A percentile compares a stretch with the other conserved stretches of the same genome.
Evolutionary conservation across 1,140 invertebrate genomes (phyloP).

Genomic region (Trypoxylus dichotomus): DNA sequence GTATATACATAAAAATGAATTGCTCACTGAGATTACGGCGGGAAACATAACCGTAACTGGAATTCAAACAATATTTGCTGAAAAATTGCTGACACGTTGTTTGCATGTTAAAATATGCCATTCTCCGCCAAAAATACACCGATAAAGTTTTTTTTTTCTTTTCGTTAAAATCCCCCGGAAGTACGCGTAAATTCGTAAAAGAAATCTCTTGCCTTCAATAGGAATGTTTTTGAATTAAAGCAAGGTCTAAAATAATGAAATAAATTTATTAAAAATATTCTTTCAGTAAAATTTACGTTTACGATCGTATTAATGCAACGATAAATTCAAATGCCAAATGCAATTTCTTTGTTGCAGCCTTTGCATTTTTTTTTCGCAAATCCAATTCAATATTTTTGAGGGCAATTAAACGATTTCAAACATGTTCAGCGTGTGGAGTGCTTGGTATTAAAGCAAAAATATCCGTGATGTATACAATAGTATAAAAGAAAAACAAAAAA

Average conservation of each 20-base stretch:
- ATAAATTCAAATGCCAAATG: not conserved
- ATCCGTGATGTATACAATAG: not conserved
- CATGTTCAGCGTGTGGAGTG: not conserved
- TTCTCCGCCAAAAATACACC: not conserved
- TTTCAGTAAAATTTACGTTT: too few species aligned
- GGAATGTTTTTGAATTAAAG: too few species aligned
- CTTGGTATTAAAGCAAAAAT: not conserved
- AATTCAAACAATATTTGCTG: conserved; percentile 14
- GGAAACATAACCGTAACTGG: conserved; percentile 18
- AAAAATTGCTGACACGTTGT: conserved; percentile 11
- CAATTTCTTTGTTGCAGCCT: not conserved
- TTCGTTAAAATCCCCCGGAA: too few species aligned
- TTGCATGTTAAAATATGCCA: not conserved
- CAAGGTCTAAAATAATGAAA: too few species aligned
- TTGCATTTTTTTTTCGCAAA: not conserved
- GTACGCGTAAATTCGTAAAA: too few species aligned
- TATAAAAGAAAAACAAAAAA: not conserved
- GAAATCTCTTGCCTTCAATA: too few species aligned
- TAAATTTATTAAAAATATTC: too few species aligned
- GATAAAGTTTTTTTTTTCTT: too few species aligned
- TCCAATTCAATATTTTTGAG: not conserved
- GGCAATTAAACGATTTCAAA: not conserved
- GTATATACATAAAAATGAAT: conserved; percentile 11
- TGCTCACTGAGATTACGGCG: not conserved
- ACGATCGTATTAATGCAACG: too few species aligned